Evolutionary conservation across 53 echinoderm and acorn worm species (phyloP), one percentile per base, ranked within the genome.

Genomic region (Henricia sp.): DNA sequence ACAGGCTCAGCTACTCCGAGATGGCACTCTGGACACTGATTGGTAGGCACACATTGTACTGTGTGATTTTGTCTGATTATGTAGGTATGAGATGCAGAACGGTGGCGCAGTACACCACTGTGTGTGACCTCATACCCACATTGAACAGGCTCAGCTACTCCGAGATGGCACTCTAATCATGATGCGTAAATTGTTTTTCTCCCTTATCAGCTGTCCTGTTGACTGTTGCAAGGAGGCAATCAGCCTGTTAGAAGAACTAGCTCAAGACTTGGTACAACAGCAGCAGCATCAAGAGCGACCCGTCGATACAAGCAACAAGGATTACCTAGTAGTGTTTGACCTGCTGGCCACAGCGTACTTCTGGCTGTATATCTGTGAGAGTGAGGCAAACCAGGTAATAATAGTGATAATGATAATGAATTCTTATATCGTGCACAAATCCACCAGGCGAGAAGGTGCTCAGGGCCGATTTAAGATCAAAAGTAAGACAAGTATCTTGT

Each of bases 331-430:
- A 40, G 68, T 83, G 63, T 86, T 89, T 56, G 93, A 93, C 80
- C 35, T 93, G 50, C 59, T 93, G 43, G 93, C 93, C 14, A 85
- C 88, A 30, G 95, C 93, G 6, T 68, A 91, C 34, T 95, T 95
- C 84, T 95, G 95, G 95, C 57, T 87, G 19, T 95, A 89, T 75
- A 77, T 95, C 56, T 91, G 91, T 29, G 82, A 89, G 46, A 85
- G 83, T 35, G 88, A 84, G 56, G 63, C 84, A 36, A 67, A 43
- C 21, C 77, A 83, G 68, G 67, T 70, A 27, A 59, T 43, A 19
- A 27, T 25, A 36, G 6, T 30, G 25, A 16, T 38, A n/a, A n/a
- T n/a, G n/a, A n/a, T n/a, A n/a, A n/a, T n/a, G n/a, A n/a, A 24
- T n/a, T 44, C 19, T 26, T 17, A 20, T 29, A n/a, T n/a, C n/a